Evolutionary conservation across 2,888 invertebrate species (phyloP).

Genomic region (Leptopilina myrica): DNA sequence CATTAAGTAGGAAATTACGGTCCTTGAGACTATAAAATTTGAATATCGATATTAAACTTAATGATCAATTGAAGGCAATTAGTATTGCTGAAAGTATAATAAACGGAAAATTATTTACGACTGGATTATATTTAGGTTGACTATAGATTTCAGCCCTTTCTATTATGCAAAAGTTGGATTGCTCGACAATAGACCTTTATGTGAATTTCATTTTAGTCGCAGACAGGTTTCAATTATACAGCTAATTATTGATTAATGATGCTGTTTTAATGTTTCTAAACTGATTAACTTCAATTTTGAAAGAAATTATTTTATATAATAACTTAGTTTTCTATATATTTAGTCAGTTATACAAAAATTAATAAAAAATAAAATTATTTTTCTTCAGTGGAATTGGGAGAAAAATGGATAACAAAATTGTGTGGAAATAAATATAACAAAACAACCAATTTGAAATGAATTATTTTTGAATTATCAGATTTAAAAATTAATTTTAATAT

Average conservation of each 20-base stretch:
- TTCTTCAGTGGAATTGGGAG: too few relatives aligned
- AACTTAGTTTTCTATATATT: too few relatives aligned
- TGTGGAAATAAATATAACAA: too few relatives aligned
- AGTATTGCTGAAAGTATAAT: slow-evolving; percentile 3
- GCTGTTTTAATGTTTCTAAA: slow-evolving; percentile 25
- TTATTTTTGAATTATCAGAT: too few relatives aligned
- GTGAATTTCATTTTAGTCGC: slow-evolving; percentile 37
- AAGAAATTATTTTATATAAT: too few relatives aligned
- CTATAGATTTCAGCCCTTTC: slow-evolving; percentile 15
- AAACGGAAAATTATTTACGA: slow-evolving; percentile 31
- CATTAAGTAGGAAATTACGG: background rate
- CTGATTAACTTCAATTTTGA: too few relatives aligned
- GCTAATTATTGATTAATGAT: slow-evolving; percentile 35
- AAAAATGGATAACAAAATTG: too few relatives aligned
- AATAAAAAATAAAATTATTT: too few relatives aligned
- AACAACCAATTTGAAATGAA: too few relatives aligned
- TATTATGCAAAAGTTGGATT: slow-evolving; percentile 35
- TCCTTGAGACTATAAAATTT: background rate
- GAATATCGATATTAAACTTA: slow-evolving; percentile 4
- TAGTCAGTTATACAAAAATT: too few relatives aligned
- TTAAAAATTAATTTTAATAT: too few relatives aligned
- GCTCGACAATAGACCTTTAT: slow-evolving; percentile 35
- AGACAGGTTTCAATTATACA: slow-evolving; percentile 35
- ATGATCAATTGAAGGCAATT: slow-evolving; percentile 21
- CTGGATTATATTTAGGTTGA: slow-evolving; percentile 28